Evolutionary conservation across 2,113 vertebrate species (phyloP), one percentile per base, ranked within the genome.

Genomic region (Cepphus grylle): DNA sequence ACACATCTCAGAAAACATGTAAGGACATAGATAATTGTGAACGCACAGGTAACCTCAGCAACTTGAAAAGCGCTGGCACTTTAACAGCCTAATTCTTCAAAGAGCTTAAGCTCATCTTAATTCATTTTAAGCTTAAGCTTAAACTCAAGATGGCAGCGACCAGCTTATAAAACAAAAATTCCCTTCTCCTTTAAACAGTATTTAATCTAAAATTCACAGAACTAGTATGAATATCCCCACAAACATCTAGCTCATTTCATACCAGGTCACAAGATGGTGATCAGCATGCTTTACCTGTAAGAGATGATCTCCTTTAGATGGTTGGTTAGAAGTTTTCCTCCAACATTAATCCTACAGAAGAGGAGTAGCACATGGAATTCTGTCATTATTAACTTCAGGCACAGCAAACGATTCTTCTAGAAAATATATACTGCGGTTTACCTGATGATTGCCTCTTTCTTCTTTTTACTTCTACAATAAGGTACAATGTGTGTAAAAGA

Each of bases 291-390:
- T 97, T 97, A 99, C 99, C 99, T 99, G 96, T 99, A 99, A 17
- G 99, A 99, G 93, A 99, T 99, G 22, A 99, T 99, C 97, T 99
- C 99, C 97, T 99, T 99, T 65, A 99, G 98, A 97, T 99, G 99
- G 96, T 99, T 99, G 52, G 99, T 99, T 98, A 99, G 98, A 34
- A 99, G 98, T 66, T 99, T 99, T 91, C 99, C 99, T 88, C 99
- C 99, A 47, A 99, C 99, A 36, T 99, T 99, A 94, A 99, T 98
- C 98, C 99, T 99, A 72, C 40, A 97, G 82, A 84, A 43, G 62
- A 96, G 27, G 12, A 96, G 76, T 45, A 87, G 55, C 93, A 86
- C 69, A 73, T 83, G 29, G 69, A 89, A 83, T 97, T 89, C 59
- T 82, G 59, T 80, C 52, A 86, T 15, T 78, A 65, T 61, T 95